A percentile compares a stretch with the other conserved stretches of the same genome.
Conservation (phyloP, 1,140 invertebrate genomes). For the Phymorhynchus buccinoides region DNA sequence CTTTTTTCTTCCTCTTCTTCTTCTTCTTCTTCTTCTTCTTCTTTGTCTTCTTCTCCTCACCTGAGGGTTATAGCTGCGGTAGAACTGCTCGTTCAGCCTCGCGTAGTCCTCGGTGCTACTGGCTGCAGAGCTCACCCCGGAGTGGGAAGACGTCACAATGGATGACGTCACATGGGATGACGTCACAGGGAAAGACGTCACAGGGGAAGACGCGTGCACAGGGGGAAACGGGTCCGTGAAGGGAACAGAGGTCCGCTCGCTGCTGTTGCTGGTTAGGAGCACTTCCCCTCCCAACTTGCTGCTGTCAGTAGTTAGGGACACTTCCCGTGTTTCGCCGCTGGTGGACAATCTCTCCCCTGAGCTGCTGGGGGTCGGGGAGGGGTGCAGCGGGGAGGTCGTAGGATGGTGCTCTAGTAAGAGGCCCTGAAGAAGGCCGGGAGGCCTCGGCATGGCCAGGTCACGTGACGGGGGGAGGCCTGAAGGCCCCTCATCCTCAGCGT, state of each 20-base stretch:
- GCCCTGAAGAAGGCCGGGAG: background rate
- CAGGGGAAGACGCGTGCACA: too few relatives aligned
- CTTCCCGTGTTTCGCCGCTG: too few relatives aligned
- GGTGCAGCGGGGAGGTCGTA: background rate
- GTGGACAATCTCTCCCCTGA: too few relatives aligned
- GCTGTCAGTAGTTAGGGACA: background rate
- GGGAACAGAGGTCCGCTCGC: too few relatives aligned
- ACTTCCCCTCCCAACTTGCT: too few relatives aligned
- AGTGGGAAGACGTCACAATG: background rate
- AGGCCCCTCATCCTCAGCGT: slow-evolving; percentile 24
- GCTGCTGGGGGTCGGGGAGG: background rate
- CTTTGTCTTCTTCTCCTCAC: too few relatives aligned
- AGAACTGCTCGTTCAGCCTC: slow-evolving; percentile 49
- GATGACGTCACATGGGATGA: too few relatives aligned
- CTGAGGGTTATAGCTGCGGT: slow-evolving; percentile 58
- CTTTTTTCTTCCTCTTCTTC: too few relatives aligned
- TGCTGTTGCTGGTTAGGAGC: slow-evolving; percentile 23
- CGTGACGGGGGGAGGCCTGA: background rate
- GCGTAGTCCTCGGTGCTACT: slow-evolving; percentile 29
- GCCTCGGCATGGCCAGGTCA: background rate
- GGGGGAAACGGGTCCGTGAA: too few relatives aligned
- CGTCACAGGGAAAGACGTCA: too few relatives aligned
- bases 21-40: too few relatives aligned
- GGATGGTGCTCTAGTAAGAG: background rate
- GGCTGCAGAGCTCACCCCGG: background rate